phyloP scores from a whole-genome alignment of 2,113 vertebrate species.

The Lepidothrix coronata region DNA sequence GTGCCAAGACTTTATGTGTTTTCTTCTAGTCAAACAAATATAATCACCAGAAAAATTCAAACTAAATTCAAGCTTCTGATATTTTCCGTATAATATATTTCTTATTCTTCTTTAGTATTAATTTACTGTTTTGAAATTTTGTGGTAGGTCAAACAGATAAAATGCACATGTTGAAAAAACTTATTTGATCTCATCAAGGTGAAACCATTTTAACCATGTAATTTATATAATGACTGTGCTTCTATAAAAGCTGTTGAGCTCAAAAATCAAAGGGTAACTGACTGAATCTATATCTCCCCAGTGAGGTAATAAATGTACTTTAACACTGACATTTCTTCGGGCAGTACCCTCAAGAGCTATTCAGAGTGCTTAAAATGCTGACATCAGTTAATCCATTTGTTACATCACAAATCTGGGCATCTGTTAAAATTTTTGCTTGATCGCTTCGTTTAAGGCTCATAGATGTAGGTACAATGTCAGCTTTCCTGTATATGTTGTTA shows the following conservation, averaged over 20 bases:
- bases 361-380: conserved; percentile 7
- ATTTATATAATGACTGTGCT: background rate
- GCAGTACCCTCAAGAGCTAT: background rate
- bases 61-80: background rate
- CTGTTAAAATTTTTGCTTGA: conserved; percentile 26
- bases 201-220: background rate
- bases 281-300: conserved; percentile 6
- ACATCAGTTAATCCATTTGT: conserved; percentile 16
- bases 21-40: background rate
- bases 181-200: conserved; percentile 12
- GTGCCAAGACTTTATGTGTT: background rate
- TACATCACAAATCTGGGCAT: conserved; percentile 9
- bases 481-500: background rate
- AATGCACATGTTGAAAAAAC: background rate
- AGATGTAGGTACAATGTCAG: background rate
- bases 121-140: background rate
- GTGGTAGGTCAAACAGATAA: background rate
- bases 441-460: background rate
- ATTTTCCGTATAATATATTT: background rate
- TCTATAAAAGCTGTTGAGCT: background rate
- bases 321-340: conserved; percentile 3
- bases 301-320: conserved; percentile 21
- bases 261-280: conserved; percentile 31
- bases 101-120: background rate
- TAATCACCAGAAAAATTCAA: background rate